These are phyloP conservation scores for Oceanodroma leucorhoa DNA, from an alignment of 2,797 vertebrate genomes.

Conservation along the genomic window DNA sequence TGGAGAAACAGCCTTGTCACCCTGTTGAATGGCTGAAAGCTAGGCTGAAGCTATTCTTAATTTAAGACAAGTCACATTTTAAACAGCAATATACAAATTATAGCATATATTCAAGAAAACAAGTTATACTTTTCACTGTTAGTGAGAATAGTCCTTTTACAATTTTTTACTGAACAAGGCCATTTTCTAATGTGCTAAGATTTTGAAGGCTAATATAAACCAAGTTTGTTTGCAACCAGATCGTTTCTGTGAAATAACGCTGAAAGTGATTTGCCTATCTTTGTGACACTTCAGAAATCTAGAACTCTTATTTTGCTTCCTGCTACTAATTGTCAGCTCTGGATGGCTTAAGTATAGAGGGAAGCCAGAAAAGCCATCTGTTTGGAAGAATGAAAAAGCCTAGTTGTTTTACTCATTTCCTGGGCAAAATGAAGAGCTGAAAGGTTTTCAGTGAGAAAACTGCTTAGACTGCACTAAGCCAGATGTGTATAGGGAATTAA, in stretches of 20 bases:
- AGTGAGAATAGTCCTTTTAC: neutral
- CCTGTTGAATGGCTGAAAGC: neutral
- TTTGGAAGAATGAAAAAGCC: constrained; percentile 61
- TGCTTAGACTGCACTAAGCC: constrained; percentile 66
- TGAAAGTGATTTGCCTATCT: neutral
- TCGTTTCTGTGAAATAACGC: neutral
- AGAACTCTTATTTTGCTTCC: constrained; percentile 51
- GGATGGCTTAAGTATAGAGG: constrained; percentile 44
- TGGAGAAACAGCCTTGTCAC: neutral
- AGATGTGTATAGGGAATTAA: constrained; percentile 42
- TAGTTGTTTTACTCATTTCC: constrained; percentile 70
- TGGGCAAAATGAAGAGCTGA: constrained; percentile 64
- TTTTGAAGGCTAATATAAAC: neutral
- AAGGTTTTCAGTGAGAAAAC: constrained; percentile 65
- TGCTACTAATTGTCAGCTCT: constrained; percentile 53
- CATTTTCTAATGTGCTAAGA: neutral
- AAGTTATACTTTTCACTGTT: neutral
- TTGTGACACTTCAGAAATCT: constrained; percentile 7
- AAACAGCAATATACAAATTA: neutral
- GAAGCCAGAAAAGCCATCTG: constrained; percentile 68
- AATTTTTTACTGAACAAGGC: neutral
- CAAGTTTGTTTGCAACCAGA: neutral
- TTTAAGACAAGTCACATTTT: neutral
- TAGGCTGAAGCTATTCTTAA: neutral
- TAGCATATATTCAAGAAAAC: neutral